Evolutionary conservation across 2,113 vertebrate genomes (phyloP).

Genomic region (Percopsis transmontana): DNA sequence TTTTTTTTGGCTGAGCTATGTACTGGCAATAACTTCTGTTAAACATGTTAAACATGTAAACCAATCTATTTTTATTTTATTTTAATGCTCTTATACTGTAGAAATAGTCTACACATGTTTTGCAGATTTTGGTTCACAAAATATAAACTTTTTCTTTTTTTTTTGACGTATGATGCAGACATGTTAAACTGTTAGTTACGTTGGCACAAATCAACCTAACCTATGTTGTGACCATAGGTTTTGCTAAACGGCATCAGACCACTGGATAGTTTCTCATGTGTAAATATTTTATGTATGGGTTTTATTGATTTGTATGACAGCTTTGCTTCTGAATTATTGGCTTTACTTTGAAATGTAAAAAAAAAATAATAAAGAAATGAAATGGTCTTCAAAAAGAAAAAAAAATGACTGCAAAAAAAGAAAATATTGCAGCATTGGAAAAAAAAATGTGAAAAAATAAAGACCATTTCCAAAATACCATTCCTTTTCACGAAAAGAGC

Average conservation of each 20-base stretch:
- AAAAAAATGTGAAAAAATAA: slow-evolving; percentile 61
- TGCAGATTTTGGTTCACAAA: slow-evolving; percentile 72
- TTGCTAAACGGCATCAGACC: slow-evolving; percentile 83
- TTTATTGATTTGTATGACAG: slow-evolving; percentile 96
- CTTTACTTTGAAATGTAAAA: slow-evolving; percentile 88
- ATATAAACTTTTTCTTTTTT: slow-evolving; percentile 82
- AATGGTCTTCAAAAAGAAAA: slow-evolving; percentile 85
- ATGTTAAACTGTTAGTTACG: slow-evolving; percentile 83
- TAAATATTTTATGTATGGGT: slow-evolving; percentile 98
- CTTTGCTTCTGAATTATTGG: slow-evolving; percentile 90
- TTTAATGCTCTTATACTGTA: slow-evolving; percentile 67
- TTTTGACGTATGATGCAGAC: slow-evolving; percentile 80
- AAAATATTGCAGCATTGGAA: slow-evolving; percentile 46
- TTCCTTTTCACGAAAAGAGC: slow-evolving; percentile 89
- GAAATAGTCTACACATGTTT: slow-evolving; percentile 46
- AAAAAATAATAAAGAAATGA: slow-evolving; percentile 97
- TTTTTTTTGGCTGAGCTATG: slow-evolving; percentile 21
- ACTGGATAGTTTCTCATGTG: slow-evolving; percentile 87
- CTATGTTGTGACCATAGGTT: slow-evolving; percentile 82
- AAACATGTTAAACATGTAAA: slow-evolving; percentile 78
- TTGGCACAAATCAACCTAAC: slow-evolving; percentile 38
- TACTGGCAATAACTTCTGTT: slow-evolving; percentile 79
- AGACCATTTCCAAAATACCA: slow-evolving; percentile 85
- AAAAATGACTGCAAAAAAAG: slow-evolving; percentile 71
- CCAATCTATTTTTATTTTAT: slow-evolving; percentile 47